A percentile compares a stretch with the other conserved stretches of the same genome.
phyloP scores from a whole-genome alignment of 2,888 invertebrate species.

The Gymnosoma rotundatum region DNA sequence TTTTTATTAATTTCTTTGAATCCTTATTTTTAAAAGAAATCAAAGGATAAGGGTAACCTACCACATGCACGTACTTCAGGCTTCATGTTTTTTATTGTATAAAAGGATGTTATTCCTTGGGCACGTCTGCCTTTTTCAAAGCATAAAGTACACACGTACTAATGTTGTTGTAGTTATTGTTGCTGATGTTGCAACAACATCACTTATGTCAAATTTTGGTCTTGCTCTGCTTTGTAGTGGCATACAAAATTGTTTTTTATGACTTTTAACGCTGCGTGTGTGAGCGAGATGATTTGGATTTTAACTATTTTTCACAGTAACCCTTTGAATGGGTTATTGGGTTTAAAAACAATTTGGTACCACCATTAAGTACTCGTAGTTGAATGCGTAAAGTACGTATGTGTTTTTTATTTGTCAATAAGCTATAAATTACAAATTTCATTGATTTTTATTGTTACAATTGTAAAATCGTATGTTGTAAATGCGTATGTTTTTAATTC shows the following conservation, averaged over 20 bases:
- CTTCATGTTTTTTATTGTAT: background rate
- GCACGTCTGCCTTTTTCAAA: conserved; percentile 42
- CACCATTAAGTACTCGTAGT: conserved; percentile 47
- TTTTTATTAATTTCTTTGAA: background rate
- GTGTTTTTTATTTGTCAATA: conserved; percentile 72
- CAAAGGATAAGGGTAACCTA: conserved; percentile 49
- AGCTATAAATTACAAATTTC: conserved; percentile 78
- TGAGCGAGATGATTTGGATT: conserved; percentile 30
- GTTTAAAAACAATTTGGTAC: conserved; percentile 40
- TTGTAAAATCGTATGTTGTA: conserved; percentile 65
- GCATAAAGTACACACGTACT: conserved; percentile 4
- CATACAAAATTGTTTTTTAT: conserved; percentile 81
- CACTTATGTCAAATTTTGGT: conserved; percentile 79
- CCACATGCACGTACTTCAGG: conserved; percentile 15
- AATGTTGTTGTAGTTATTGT: background rate
- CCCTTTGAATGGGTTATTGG: conserved; percentile 56
- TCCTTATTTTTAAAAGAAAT: conserved; percentile 27
- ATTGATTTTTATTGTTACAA: conserved; percentile 63
- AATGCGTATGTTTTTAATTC: conserved; percentile 58
- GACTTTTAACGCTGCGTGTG: conserved; percentile 70
- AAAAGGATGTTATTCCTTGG: conserved; percentile 13
- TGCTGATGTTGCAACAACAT: conserved; percentile 55
- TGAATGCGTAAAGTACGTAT: conserved; percentile 39
- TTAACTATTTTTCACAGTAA: conserved; percentile 53
- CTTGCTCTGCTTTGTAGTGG: conserved; percentile 81